phyloP scores from a whole-genome alignment of 1,140 invertebrate genomes.

The Onthophagus taurus region DNA sequence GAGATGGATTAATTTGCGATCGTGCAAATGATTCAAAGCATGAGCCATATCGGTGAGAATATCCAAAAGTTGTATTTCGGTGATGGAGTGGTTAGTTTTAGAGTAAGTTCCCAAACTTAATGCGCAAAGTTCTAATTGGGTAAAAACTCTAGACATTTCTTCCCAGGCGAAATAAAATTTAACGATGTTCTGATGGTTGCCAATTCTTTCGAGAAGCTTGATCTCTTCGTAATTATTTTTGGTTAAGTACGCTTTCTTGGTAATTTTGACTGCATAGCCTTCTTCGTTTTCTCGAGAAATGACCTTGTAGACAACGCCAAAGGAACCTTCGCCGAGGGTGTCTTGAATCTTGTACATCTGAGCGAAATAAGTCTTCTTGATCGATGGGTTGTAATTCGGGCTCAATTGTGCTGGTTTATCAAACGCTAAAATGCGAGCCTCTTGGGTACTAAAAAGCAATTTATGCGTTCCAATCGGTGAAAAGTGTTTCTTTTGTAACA shows the following conservation, averaged over 20 bases:
- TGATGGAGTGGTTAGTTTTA: conserved; percentile 36
- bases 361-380: conserved; percentile 44
- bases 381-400: conserved; percentile 27
- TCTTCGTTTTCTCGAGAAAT: conserved; percentile 53
- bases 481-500: too few relatives aligned
- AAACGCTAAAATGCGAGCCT: too few relatives aligned
- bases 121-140: conserved; percentile 63
- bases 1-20: conserved; percentile 57
- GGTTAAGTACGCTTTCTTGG: conserved; percentile 43
- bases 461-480: too few relatives aligned
- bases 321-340: conserved; percentile 61
- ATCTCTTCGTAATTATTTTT: conserved; percentile 52
- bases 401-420: conserved; percentile 16
- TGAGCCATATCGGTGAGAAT: conserved; percentile 35
- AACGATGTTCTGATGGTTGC: conserved; percentile 58
- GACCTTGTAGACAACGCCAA: conserved; percentile 64
- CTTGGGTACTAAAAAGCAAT: too few relatives aligned
- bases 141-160: conserved; percentile 57
- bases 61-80: conserved; percentile 38
- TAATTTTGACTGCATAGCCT: conserved; percentile 55
- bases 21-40: conserved; percentile 57
- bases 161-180: conserved; percentile 64
- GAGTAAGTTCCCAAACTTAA: conserved; percentile 42
- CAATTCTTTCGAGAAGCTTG: conserved; percentile 56
- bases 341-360: conserved; percentile 54